Evolutionary conservation across 2,113 vertebrate genomes (phyloP).

Genomic region (Macaca mulatta): DNA sequence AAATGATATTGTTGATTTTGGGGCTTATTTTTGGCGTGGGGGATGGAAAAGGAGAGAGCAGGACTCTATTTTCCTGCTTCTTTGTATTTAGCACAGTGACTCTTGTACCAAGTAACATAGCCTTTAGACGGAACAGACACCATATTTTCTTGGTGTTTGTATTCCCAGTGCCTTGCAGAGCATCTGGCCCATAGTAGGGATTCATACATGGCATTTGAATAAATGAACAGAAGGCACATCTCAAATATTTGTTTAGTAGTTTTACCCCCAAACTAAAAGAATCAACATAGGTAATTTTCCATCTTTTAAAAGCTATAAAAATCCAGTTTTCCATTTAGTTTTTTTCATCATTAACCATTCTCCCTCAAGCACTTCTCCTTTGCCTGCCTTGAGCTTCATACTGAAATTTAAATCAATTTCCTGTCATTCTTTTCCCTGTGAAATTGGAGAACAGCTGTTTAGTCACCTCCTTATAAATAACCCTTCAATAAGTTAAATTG

Average conservation of each 20-base stretch:
- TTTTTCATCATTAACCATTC: not conserved
- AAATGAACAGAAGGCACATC: not conserved
- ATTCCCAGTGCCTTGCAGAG: not conserved
- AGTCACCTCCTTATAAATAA: slow-evolving; percentile 59
- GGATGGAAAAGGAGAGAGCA: not conserved
- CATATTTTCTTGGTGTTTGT: fast-evolving
- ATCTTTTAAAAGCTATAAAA: not conserved
- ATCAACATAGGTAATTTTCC: not conserved
- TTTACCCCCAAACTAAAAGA: not conserved
- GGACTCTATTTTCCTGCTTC: not conserved
- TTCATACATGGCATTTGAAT: not conserved
- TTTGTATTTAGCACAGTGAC: not conserved
- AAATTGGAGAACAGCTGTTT: slow-evolving; percentile 62
- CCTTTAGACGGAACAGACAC: not conserved
- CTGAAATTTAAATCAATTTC: slow-evolving; percentile 52
- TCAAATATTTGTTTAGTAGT: not conserved
- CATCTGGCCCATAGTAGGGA: not conserved
- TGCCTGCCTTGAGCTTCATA: not conserved
- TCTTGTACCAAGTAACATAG: not conserved
- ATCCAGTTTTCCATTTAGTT: not conserved
- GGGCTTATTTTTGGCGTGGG: not conserved
- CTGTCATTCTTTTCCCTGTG: slow-evolving; percentile 58
- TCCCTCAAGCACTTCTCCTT: not conserved
- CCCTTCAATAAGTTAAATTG: slow-evolving; percentile 50
- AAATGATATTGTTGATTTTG: not conserved